A percentile compares a stretch with the other conserved stretches of the same genome.
Evolutionary conservation across 2,888 invertebrate species (phyloP).

Genomic region (Pristionchus mayeri): DNA sequence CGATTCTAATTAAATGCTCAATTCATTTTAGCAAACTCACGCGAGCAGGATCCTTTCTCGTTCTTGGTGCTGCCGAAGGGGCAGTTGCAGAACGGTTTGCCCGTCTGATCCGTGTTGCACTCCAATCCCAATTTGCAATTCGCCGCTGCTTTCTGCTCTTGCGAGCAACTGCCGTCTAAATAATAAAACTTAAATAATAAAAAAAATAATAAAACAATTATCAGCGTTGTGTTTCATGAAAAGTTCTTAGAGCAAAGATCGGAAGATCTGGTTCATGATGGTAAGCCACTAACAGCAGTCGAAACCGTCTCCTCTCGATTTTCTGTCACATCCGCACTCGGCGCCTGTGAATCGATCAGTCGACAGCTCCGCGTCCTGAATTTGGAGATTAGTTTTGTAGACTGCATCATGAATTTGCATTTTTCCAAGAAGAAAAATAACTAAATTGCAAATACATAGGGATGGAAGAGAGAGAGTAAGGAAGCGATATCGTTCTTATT

Average conservation of each 20-base stretch:
- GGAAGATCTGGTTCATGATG: no score
- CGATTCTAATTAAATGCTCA: no score
- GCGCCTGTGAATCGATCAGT: conserved; percentile 30
- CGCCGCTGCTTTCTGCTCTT: not conserved
- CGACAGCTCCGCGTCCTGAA: not conserved
- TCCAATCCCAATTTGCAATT: not conserved
- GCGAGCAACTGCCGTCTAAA: not conserved
- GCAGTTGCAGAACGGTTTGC: not conserved
- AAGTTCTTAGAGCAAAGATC: no score
- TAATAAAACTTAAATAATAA: not conserved
- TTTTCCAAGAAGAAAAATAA: no score
- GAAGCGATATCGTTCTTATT: no score
- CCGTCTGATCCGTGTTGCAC: not conserved
- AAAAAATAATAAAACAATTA: no score
- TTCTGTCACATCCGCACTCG: conserved; percentile 6
- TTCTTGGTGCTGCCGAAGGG: not conserved
- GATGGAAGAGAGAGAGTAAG: no score
- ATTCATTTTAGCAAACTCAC: no score
- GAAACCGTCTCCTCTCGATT: conserved; percentile 46
- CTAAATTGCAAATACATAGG: no score
- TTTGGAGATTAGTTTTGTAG: no score
- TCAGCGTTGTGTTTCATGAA: no score
- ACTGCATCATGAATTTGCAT: no score
- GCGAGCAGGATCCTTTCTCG: not conserved
- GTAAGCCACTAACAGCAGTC: conserved; percentile 38